Evolutionary conservation across 2,113 vertebrate genomes (phyloP).

Genomic region (Cisticola juncidis): DNA sequence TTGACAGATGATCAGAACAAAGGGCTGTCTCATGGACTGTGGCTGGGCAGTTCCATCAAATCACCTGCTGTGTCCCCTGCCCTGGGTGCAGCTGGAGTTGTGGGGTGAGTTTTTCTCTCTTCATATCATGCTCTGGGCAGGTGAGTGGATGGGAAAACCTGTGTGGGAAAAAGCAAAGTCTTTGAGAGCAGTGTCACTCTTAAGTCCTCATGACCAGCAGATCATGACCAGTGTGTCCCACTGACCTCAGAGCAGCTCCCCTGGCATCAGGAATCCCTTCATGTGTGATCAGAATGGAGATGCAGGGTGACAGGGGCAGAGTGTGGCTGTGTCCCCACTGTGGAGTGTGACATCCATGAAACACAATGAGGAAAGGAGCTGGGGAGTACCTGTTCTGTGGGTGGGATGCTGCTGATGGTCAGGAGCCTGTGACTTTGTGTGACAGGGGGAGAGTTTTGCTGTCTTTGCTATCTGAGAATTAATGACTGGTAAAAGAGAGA

Average conservation of each 20-base stretch:
- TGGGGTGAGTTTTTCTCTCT: not conserved
- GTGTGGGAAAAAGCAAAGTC: not conserved
- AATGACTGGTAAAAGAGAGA: not conserved
- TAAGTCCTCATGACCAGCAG: not conserved
- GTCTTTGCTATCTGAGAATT: not conserved
- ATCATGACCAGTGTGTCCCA: too few relatives aligned
- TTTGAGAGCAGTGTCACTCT: not conserved
- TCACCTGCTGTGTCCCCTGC: not conserved
- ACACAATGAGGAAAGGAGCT: rapidly evolving
- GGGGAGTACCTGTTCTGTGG: not conserved
- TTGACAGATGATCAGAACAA: not conserved
- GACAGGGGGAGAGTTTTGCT: not conserved
- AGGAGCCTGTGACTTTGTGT: not conserved
- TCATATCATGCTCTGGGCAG: not conserved
- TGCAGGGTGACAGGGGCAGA: not conserved
- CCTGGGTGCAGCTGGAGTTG: not conserved
- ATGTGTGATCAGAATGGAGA: not conserved
- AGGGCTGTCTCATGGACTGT: not conserved
- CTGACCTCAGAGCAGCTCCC: not conserved
- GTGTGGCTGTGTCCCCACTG: rapidly evolving
- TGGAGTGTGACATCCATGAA: not conserved
- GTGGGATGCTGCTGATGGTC: not conserved
- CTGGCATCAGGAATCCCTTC: not conserved
- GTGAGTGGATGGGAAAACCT: not conserved
- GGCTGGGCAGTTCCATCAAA: not conserved